Base-by-base conservation (phyloP, 2,888 invertebrate species). In the Seira sanloemensis region DNA sequence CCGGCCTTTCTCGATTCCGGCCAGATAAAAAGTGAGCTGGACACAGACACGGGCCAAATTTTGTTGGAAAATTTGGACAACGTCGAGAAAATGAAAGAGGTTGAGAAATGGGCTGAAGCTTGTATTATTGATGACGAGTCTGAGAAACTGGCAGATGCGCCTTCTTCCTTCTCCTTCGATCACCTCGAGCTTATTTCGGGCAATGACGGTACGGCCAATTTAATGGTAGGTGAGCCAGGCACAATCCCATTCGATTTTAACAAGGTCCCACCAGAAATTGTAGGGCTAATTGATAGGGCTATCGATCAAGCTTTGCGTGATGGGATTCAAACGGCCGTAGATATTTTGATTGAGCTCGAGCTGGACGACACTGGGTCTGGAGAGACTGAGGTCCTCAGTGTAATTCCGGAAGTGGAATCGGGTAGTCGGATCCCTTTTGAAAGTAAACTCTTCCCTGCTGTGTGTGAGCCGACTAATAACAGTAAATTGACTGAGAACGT, bases 1-100 rank as follows among this genome's bases (percentile, higher is more conserved):
- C 82, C 82, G 77, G 82, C 72, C 82, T 72, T 82, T 72, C 82
- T 82, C 82, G 82, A 82, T 24, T 82, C 82, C 24, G 82, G 82
- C 18, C 82, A 82, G 69, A 74, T 80, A 80, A 46, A 26, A 24
- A 25, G 67, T 21, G 26, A 24, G 9, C 5, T 4, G 23, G 71
- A 71, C 5, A 46, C 46, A 46, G 46, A 12, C 12, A 12, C 5
- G 5, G 7, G 12, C 46, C 46, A 9, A 46, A 46, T 46, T 46
- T n/a, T n/a, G n/a, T 12, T 12, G 12, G 46, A 46, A 5, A 46
- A 46, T 46, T 46, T 46, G 12, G 65, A 58, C 7, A 65, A 65
- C 9, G 73, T 80, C 27, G 79, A 83, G 24, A 86, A 84, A 77
- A 86, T 86, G 73, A 79, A 78, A 77, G 80, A 75, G 27, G 75